Evolutionary conservation across 2,888 invertebrate genomes (phyloP).

Genomic region (Diarsia brunnea): DNA sequence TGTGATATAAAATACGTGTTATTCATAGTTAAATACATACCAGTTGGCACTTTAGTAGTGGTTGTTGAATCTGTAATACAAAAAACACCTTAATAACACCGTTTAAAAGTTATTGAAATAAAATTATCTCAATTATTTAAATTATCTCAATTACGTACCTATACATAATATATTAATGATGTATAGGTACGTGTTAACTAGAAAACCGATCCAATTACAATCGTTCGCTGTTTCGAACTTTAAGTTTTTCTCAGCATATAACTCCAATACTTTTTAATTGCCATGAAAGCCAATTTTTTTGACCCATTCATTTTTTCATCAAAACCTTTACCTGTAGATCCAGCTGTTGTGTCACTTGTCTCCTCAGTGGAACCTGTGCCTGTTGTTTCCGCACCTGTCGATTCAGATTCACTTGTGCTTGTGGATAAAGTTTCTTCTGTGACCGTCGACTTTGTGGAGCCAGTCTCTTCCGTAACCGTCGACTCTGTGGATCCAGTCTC

Average conservation of each 20-base stretch:
- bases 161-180: background rate
- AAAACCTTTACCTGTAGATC: slow-evolving; percentile 31
- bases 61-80: slow-evolving; percentile 11
- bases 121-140: background rate
- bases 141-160: background rate
- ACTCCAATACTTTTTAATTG: background rate
- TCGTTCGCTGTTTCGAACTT: background rate
- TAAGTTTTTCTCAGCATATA: background rate
- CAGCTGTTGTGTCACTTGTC: slow-evolving; percentile 21
- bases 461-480: background rate
- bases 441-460: background rate
- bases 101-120: background rate
- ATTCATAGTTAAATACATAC: background rate
- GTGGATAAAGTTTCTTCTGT: background rate
- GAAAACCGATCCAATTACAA: background rate
- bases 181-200: background rate
- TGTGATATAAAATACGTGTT: background rate
- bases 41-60: background rate
- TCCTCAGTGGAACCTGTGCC: slow-evolving; percentile 27
- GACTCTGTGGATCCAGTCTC: slow-evolving; percentile 16
- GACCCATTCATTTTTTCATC: background rate
- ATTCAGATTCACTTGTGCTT: slow-evolving; percentile 33
- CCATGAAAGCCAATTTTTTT: background rate
- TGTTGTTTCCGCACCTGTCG: slow-evolving; percentile 30
- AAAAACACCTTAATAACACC: background rate